These are phyloP conservation scores for Rhadinocentrus ornatus DNA, from an alignment of 2,797 vertebrate species.

Conservation along the genomic window DNA sequence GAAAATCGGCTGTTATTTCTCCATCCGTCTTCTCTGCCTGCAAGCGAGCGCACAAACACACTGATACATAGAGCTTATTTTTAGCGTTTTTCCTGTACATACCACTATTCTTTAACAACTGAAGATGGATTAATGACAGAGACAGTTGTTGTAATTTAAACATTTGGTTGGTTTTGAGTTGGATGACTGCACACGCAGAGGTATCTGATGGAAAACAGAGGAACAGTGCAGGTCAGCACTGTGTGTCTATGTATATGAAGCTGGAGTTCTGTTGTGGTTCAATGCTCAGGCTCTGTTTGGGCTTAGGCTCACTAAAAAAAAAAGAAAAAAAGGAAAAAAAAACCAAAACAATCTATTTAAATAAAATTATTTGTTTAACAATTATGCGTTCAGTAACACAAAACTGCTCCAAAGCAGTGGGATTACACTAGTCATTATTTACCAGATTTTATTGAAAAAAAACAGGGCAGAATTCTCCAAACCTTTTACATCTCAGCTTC, in stretches of 20 bases:
- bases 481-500: background rate
- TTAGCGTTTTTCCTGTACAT: conserved; percentile 2
- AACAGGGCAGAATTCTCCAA: background rate
- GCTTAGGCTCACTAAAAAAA: conserved; percentile 42
- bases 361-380: background rate
- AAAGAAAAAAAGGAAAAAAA: background rate
- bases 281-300: conserved; percentile 31
- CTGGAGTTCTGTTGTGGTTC: conserved; percentile 58
- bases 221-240: background rate
- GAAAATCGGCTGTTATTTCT: conserved; percentile 49
- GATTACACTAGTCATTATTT: background rate
- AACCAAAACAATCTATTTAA: too few species aligned
- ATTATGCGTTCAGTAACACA: too few species aligned
- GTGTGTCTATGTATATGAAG: background rate
- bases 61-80: background rate
- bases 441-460: background rate
- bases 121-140: conserved; percentile 2
- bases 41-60: background rate
- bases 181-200: background rate
- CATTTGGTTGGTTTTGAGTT: conserved; percentile 2
- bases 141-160: background rate
- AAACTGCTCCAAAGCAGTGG: background rate
- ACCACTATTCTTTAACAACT: conserved; percentile 1
- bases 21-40: conserved; percentile 36
- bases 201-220: conserved; percentile 10